Evolutionary conservation across 2,888 invertebrate species (phyloP), one percentile per base, ranked within the genome.

Genomic region (Metopia argyrocephala): DNA sequence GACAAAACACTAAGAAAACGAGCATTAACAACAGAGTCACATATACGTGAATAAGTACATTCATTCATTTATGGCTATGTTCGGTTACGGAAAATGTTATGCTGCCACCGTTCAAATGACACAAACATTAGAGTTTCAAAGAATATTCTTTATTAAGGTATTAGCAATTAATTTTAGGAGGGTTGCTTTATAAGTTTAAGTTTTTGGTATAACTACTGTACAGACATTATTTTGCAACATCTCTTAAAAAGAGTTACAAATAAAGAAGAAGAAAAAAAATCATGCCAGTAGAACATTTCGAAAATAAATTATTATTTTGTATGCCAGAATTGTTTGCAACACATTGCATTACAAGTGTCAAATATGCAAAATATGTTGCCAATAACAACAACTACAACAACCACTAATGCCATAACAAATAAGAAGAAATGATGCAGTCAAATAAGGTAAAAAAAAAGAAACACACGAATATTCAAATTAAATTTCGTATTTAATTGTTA

Each of bases 271-370:
- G 4, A 38, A 15, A 5, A 52, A 23, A 12, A 66, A 45, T 3
- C 27, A 56, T 71, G 54, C 45, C 64, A 62, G 25, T 31, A 62
- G 73, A 56, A 65, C 56, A 73, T 48, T 64, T 57, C n/a, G n/a
- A 12, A 57, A 57, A 57, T 73, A 57, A 65, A 65, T 64, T 73
- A 45, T 56, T 31, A 48, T 65, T 68, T 65, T 46, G 73, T 73
- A 73, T 65, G 56, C 56, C 64, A 73, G 64, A 46, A 48, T 9
- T 56, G 31, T 54, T 68, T 38, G 38, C 38, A 25, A 21, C 12
- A 45, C 56, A 68, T 56, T 68, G 62, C 21, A n/a, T 64, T 71
- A n/a, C 54, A 64, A 21, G 54, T 73, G 54, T 73, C 64, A 62
- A 73, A 73, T 54, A 71, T 64, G 62, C 28, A 64, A 56, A 73